Evolutionary conservation across 2,888 invertebrate species (phyloP), one percentile per base, ranked within the genome.

Genomic region (Campoplex nolae): DNA sequence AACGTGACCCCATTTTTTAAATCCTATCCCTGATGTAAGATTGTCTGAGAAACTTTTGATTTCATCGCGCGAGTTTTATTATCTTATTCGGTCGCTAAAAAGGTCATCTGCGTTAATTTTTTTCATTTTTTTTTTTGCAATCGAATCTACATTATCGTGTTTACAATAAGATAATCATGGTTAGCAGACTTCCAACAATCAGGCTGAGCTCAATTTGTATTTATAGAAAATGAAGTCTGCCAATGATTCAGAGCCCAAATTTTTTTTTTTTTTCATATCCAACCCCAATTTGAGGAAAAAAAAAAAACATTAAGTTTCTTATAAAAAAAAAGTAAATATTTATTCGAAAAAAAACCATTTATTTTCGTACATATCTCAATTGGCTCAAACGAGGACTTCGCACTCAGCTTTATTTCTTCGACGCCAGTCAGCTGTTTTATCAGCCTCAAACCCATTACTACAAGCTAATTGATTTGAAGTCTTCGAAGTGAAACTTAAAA

Each of bases 1-100:
- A 0, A 23, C 56, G 9, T 56, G 32, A 32, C 3, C n/a, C 45
- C 23, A 4, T 13, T 13, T 65, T 13, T 65, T 35, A 1, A 23
- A 70, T 45, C 0, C 42, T 48, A 71, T 71, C 16, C 16, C 16
- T 28, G 18, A 51, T 28, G 18, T 32, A 71, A 51, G 32, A 48
- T 28, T 48, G 48, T 16, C 16, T 28, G 51, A 16, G 28, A 8
- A 51, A 32, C 32, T 71, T 48, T 28, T 42, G 18, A 71, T 71
- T 51, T 8, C 32, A 71, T 71, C 32, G 18, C 32, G 32, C 28
- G 23, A 70, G 45, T 28, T 32, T 71, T 71, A 71, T 71, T 71
- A 71, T 71, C 32, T 71, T 18, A 32, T 9, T 28, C 48, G 13
- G n/a, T 13, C 6, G 23, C 32, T 32, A 71, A 71, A 13, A 48